A percentile compares a stretch with the other conserved stretches of the same genome.
These are phyloP conservation scores for Cyprinodon variegatus DNA, from an alignment of 2,113 vertebrate genomes.

Conservation along the genomic window DNA sequence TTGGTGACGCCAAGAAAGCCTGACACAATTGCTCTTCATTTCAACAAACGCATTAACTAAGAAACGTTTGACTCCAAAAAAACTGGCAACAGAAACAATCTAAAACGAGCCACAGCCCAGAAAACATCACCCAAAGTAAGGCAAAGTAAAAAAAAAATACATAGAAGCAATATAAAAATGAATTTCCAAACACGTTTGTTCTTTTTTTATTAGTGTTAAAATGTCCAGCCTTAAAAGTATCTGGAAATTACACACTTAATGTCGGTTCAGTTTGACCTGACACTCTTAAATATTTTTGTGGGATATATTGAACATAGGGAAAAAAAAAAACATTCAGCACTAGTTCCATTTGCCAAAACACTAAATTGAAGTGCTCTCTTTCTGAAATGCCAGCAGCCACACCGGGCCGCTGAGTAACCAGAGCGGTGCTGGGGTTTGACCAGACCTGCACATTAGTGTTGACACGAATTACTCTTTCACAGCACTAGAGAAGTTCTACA, in stretches of 20 bases:
- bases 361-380: constrained; percentile 42
- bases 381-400: constrained; percentile 32
- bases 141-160: constrained; percentile 7
- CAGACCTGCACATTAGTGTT: constrained; percentile 49
- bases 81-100: constrained; percentile 32
- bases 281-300: constrained; percentile 9
- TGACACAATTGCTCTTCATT: constrained; percentile 37
- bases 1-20: constrained; percentile 42
- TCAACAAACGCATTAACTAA: constrained; percentile 27
- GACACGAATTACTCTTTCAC: constrained; percentile 46
- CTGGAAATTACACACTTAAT: constrained; percentile 16
- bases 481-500: constrained; percentile 17
- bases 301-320: neutral
- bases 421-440: constrained; percentile 41
- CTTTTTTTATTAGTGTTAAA: constrained; percentile 31
- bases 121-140: constrained; percentile 45
- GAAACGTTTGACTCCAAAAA: constrained; percentile 37
- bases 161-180: constrained; percentile 20
- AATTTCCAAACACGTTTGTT: constrained; percentile 14
- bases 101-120: constrained; percentile 30
- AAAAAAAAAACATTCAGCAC: constrained; percentile 26
- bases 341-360: constrained; percentile 33
- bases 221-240: constrained; percentile 39
- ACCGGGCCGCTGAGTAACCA: constrained; percentile 33
- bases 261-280: constrained; percentile 7